Percentiles rank a stretch among this genome's conserved stretches.
These are phyloP conservation scores for Cairina moschata DNA, from an alignment of 2,113 vertebrate species.

Conservation along the genomic window DNA sequence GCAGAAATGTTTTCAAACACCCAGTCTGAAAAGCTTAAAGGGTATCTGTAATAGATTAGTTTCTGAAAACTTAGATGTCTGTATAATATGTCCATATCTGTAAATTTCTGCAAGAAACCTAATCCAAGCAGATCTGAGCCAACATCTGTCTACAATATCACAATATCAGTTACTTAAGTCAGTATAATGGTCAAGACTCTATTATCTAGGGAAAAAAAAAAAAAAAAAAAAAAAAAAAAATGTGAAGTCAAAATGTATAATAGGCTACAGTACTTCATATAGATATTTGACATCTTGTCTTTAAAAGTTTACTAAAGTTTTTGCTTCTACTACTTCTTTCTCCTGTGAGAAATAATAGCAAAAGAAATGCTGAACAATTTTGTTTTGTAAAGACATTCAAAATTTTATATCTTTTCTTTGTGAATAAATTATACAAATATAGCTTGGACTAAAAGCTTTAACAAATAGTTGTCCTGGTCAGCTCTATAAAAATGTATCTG, in stretches of 20 bases:
- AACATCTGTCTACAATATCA: constrained; percentile 63
- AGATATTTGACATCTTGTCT: background rate
- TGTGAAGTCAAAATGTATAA: background rate
- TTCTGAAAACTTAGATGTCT: constrained; percentile 49
- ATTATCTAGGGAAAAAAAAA: background rate
- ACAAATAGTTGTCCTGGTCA: background rate
- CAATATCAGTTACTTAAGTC: constrained; percentile 49
- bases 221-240: background rate
- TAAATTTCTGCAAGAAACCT: constrained; percentile 21
- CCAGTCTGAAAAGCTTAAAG: constrained; percentile 4
- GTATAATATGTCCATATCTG: background rate
- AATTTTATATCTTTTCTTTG: background rate
- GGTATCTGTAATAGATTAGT: constrained; percentile 59
- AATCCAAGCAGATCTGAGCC: constrained; percentile 34
- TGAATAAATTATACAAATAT: background rate
- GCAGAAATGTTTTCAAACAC: constrained; percentile 24
- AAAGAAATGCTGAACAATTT: background rate
- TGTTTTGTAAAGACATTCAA: background rate
- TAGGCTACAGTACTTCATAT: background rate
- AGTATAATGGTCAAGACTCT: background rate
- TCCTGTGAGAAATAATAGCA: background rate
- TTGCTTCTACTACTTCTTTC: background rate
- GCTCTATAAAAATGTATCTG: background rate
- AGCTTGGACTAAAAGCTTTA: background rate
- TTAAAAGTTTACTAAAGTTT: background rate